Conservation (phyloP, 2,888 invertebrate species). For the Platerodrilus igneus region DNA sequence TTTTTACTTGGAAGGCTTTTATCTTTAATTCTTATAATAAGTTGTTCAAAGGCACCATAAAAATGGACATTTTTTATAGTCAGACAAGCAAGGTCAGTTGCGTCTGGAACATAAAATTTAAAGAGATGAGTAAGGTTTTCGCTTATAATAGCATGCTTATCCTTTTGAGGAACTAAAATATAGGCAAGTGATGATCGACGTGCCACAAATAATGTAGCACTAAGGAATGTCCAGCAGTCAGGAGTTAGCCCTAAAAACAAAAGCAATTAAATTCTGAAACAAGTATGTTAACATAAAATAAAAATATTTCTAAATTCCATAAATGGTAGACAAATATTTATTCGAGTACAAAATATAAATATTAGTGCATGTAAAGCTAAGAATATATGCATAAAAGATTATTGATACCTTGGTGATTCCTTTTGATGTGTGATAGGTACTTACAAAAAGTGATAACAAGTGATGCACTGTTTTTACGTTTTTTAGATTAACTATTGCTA, state of each 20-base stretch:
- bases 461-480: too few relatives aligned
- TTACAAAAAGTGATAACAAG: too few relatives aligned
- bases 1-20: constrained; percentile 50
- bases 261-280: neutral
- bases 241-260: constrained; percentile 59
- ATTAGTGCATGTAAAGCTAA: too few relatives aligned
- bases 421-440: too few relatives aligned
- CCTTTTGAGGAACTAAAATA: constrained; percentile 18
- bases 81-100: constrained; percentile 35
- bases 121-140: constrained; percentile 26
- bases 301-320: neutral
- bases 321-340: neutral
- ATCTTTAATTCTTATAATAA: constrained; percentile 51
- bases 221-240: constrained; percentile 45
- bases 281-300: constrained; percentile 3
- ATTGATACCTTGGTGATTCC: too few relatives aligned
- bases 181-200: constrained; percentile 11
- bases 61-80: constrained; percentile 33
- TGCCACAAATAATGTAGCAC: constrained; percentile 15
- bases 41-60: constrained; percentile 28
- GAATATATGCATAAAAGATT: too few relatives aligned
- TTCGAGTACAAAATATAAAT: neutral
- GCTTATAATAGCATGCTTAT: constrained; percentile 10
- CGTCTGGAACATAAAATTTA: constrained; percentile 39
- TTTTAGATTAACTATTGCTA: too few relatives aligned